Base-by-base conservation (phyloP, 2,888 invertebrate species). In the Drosophila demipolita region DNA sequence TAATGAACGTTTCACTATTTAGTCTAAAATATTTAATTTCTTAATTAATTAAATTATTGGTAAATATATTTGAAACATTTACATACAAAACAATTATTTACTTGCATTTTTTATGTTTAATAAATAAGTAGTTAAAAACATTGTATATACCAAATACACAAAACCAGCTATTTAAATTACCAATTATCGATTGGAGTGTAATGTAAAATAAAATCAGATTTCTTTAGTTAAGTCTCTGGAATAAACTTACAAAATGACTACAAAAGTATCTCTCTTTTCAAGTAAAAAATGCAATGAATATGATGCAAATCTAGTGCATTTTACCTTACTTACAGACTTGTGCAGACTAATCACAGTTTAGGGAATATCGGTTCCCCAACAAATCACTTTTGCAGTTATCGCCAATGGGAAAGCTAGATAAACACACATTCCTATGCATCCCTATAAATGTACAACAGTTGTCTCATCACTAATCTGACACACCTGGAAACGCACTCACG, bases 401-500 rank as follows among this genome's bases (percentile, higher is more conserved):
- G 52, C 54, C 29, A 29, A 29, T 29, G 29, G 29, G 32, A 48
- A 32, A 45, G 4, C n/a, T 11, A 12, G 42, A 29, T n/a, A n/a
- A 17, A 33, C 0, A 49, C 4, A 35, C 2, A 29, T 17, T 32
- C 20, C 23, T 35, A 52, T 33, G 50, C 40, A 55, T 65, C n/a
- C 58, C 52, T 38, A 55, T 49, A 78, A 62, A 60, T 49, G 15
- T 23, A 23, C 45, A 64, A 64, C 73, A 78, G 68, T 75, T 83
- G 84, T 78, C 75, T 83, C 73, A 75, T 75, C 83, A 68, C 89
- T 84, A 84, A 84, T 68, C 75, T 59, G 23, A 55, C 66, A 87
- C 89, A 89, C 78, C 89, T 89, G 83, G 29, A 71, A 66, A 81
- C 78, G 74, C 63, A 75, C 87, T 66, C 73, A 69, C 52, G 65